Base-by-base conservation (phyloP, 2,888 invertebrate genomes). In the Hypomecis punctinalis region DNA sequence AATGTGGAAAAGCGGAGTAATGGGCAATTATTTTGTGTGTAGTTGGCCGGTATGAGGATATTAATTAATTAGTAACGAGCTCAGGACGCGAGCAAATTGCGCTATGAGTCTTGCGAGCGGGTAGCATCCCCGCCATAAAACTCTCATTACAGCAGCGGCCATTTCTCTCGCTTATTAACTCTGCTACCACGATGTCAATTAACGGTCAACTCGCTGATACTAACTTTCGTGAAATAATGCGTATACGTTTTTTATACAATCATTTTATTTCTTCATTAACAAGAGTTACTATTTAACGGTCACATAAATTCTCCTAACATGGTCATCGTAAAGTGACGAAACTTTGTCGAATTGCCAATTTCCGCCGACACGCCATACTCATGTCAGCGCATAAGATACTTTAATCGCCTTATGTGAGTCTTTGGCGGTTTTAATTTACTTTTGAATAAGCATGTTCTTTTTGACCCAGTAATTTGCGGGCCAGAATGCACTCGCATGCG, bases 401-500 rank as follows among this genome's bases (percentile, higher is more conserved):
- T 45, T 43, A 43, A 11, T 55, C 9, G 23, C 23, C 23, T 23
- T 53, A 42, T 11, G 37, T 53, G 42, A 54, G 61, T 56, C 46
- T 61, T 65, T 37, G 11, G 36, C 39, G 40, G 60, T 55, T 23
- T 46, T 64, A 64, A 64, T 63, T 71, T 55, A 42, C 58, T 57
- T 63, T 36, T 61, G 63, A 57, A 64, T 65, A 61, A 63, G 48
- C 63, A 58, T 62, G 62, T 76, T 74, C 77, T 76, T 75, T 79
- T 73, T 83, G 85, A 82, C 82, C 81, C 77, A 83, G 82, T 83
- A 88, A 89, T 88, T 87, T 77, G 79, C 77, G 77, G 66, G 69
- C 75, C 71, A 80, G 86, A 86, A 91, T 90, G 91, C 91, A 85
- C 79, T 79, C 85, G 83, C 92, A 90, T 85, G 90, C 85, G 84